Evolutionary conservation across 2,888 invertebrate genomes (phyloP).

Genomic region (Autographa pulchrina): DNA sequence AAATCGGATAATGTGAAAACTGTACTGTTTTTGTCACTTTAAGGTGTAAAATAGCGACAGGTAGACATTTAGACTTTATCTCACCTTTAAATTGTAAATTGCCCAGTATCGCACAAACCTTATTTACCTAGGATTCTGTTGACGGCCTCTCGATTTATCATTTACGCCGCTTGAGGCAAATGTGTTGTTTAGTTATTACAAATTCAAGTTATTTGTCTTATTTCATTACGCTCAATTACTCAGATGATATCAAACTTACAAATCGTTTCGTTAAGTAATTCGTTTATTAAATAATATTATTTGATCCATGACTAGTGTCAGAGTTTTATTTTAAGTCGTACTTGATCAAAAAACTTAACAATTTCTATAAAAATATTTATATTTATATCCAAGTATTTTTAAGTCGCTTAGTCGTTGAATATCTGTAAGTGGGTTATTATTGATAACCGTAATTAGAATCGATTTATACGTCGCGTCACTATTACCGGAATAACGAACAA

Average conservation of each 20-base stretch:
- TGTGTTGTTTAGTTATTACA: conserved; percentile 48
- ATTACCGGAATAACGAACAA: too few species aligned
- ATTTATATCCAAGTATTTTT: too few species aligned
- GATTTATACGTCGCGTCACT: too few species aligned
- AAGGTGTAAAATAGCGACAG: too few species aligned
- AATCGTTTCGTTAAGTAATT: conserved; percentile 34
- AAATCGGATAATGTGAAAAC: too few species aligned
- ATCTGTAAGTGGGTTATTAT: too few species aligned
- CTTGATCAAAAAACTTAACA: too few species aligned
- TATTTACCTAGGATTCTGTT: conserved; percentile 24
- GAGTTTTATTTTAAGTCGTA: not conserved
- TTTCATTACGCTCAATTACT: conserved; percentile 54
- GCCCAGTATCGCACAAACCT: conserved; percentile 20
- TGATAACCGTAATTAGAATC: too few species aligned
- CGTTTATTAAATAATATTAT: conserved; percentile 35
- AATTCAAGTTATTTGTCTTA: conserved; percentile 59
- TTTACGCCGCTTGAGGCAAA: conserved; percentile 50
- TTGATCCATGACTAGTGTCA: conserved; percentile 11
- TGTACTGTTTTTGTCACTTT: too few species aligned
- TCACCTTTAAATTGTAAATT: not conserved
- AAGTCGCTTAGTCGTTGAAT: too few species aligned
- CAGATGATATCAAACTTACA: conserved; percentile 49
- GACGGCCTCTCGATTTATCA: conserved; percentile 57
- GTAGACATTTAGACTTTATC: too few species aligned
- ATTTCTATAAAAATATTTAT: too few species aligned